Base-by-base conservation (phyloP, 2,797 vertebrate species). In the Myotis vivesi region DNA sequence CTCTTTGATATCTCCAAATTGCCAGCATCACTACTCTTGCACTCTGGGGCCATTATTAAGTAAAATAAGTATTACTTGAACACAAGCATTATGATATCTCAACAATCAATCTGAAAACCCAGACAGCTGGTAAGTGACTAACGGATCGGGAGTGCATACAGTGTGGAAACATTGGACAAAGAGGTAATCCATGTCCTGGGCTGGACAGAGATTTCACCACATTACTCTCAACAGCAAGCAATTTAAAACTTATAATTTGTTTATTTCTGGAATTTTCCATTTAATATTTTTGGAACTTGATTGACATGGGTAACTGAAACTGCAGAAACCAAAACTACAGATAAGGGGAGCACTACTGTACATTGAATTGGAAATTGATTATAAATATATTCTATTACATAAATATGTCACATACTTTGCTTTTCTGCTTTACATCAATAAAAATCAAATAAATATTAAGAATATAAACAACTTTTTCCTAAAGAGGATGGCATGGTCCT, bases 401-500 rank as follows among this genome's bases (percentile, higher is more conserved):
- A 95, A 84, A 93, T 77, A 84, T 73, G 66, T 79, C 83, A 88
- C n/a, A 53, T n/a, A 69, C 13, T 72, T 89, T 83, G 10, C 49
- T 81, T 77, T 89, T 64, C 51, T 91, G 1, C 51, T 91, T 1
- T 51, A 9, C 88, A 28, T 84, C 51, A 88, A 92, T 83, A 91
- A 87, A 85, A 86, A 79, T 38, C 2, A 68, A 89, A 81, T 59
- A 72, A 87, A 90, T 25, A 72, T 41, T 85, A 76, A 84, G 28
- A 92, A 91, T 9, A 72, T 71, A 89, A 94, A 75, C 49, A 90
- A 87, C 3, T 8, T 94, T 95, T 93, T 41, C 41, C 77, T 22
- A 90, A 81, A 94, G 36, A 97, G 9, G 15, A 92, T 97, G 33
- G 86, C 77, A 79, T 25, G 44, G 93, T 95, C 79, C 30, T 64